Conservation (phyloP, 2,888 invertebrate species). For the Spodoptera picta region DNA sequence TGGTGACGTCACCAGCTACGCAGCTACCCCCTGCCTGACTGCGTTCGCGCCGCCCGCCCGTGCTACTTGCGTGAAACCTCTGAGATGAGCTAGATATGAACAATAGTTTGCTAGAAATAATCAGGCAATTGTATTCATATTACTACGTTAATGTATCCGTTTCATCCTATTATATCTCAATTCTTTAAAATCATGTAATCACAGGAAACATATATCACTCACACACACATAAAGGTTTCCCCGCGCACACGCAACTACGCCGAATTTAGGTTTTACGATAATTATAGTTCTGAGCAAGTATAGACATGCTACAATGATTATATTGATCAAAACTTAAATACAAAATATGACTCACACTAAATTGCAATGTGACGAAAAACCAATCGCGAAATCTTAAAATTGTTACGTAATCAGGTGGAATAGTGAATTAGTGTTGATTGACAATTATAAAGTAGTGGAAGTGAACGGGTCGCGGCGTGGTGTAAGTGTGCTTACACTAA, state of each 20-base stretch:
- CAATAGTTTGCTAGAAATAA: too few species aligned
- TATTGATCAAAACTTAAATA: constrained; percentile 15
- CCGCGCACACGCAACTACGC: constrained; percentile 16
- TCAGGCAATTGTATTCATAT: too few species aligned
- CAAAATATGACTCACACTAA: constrained; percentile 21
- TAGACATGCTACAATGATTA: constrained; percentile 34
- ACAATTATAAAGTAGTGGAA: constrained; percentile 2
- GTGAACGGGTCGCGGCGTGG: constrained; percentile 2
- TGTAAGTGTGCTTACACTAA: constrained; percentile 9
- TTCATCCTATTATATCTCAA: too few species aligned
- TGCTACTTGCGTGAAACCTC: too few species aligned
- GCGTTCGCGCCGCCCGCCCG: constrained; percentile 13
- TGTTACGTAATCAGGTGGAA: constrained; percentile 2
- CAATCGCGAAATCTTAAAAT: constrained; percentile 13
- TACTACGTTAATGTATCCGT: too few species aligned
- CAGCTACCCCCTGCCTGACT: too few species aligned
- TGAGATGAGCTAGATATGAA: too few species aligned
- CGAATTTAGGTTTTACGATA: constrained; percentile 1
- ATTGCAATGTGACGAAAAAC: constrained; percentile 8
- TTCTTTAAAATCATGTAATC: background rate
- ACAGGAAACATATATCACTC: constrained; percentile 28
- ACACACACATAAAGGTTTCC: constrained; percentile 11
- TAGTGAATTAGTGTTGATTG: too few species aligned
- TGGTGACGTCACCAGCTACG: background rate
- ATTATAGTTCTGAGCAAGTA: constrained; percentile 15